Evolutionary conservation across 2,113 vertebrate species (phyloP), one percentile per base, ranked within the genome.

Genomic region (Melanerpes aurifrons): DNA sequence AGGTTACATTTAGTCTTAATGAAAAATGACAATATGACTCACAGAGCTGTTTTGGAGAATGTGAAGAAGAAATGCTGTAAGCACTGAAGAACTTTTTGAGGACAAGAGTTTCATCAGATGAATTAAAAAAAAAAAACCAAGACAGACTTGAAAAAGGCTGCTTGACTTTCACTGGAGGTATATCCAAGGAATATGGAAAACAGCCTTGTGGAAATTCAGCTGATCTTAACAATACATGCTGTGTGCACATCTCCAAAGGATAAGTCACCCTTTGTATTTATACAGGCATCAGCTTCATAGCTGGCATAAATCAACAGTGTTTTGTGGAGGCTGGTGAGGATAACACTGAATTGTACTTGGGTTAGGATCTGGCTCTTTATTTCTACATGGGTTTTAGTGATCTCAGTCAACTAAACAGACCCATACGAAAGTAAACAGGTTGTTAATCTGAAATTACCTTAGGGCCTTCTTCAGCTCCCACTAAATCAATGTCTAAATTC

Each of bases 401-500:
- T 89, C 32, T 80, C 53, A 82, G 75, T 87, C 31, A 89, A 80
- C 78, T 50, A 87, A 80, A 40, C 75, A 78, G 45, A 95, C 45
- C 28, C n/a, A 24, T 93, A 61, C 85, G 86, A 86, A 91, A 94
- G 66, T 93, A 94, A 96, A 96, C 87, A 95, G 28, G 89, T 62
- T 91, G 61, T 83, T 92, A 91, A 75, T 86, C 45, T 7, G 18
- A 92, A 95, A 94, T 92, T 66, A 68, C 95, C 85, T 29, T 91
- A 69, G 82, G 93, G 93, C 89, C 45, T 54, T 22, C 50, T 92
- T 92, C 67, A 92, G 69, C 89, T 94, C 81, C 68, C 86, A 73
- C 79, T 92, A 91, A 96, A 96, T 93, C 91, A 72, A 53, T 89
- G 91, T 91, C 71, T 91, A 70, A 92, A 93, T 85, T 95, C 82